Base-by-base conservation (phyloP, 2,888 invertebrate genomes). In the Drosophila tripunctata region DNA sequence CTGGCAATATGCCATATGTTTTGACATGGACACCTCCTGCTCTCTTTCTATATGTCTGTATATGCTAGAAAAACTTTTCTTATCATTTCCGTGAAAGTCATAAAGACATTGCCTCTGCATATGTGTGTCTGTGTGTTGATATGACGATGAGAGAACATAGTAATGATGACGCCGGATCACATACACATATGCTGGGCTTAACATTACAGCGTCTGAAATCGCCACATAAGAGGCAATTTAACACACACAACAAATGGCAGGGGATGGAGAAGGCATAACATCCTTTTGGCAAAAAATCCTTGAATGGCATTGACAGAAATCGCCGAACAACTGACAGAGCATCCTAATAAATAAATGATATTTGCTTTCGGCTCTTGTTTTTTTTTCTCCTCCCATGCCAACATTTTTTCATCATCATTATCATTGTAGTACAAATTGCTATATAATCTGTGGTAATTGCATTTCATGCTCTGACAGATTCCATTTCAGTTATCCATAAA, bases 1-100 rank as follows among this genome's bases (percentile, higher is more conserved):
- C 87, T 87, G 87, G 82, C 87, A 83, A 81, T 84, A 76, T 78
- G 78, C 87, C 82, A 83, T 83, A 87, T 83, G 82, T 69, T 81
- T 84, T 72, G 79, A 70, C 72, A 75, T 68, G 79, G 74, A 81
- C 79, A 85, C 63, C 74, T 38, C 24, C 27, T 43, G 36, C 55
- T 48, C 43, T 14, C 33, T 45, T 55, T 38, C n/a, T n/a, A n/a
- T n/a, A n/a, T n/a, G n/a, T 69, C 40, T 36, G 33, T 45, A 50
- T 30, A 55, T 64, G 68, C 55, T 55, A 7, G 47, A 66, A 83
- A 80, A 87, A 75, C 43, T 87, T 87, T 84, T 66, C 87, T 85
- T 84, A 84, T 84, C 85, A 87, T 81, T 70, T 71, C 69, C 71
- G 68, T 67, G 72, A 84, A 84, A 71, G 64, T 73, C 82, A 87